phyloP scores from a whole-genome alignment of 2,113 vertebrate genomes.

The Alouatta palliata region DNA sequence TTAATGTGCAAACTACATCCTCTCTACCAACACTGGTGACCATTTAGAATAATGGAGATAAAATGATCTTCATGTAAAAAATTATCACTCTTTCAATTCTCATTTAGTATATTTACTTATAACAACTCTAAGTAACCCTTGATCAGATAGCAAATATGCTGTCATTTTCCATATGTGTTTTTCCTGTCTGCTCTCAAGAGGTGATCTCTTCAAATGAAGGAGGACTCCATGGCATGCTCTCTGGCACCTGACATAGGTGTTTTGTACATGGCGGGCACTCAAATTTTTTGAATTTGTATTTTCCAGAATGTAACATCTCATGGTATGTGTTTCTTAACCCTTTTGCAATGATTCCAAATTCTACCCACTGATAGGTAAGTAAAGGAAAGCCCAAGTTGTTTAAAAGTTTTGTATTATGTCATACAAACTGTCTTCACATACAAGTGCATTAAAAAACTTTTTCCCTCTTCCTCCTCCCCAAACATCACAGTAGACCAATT shows the following conservation, averaged over 20 bases:
- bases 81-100: not conserved
- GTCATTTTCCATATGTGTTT: not conserved
- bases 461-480: not conserved
- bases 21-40: not conserved
- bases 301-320: constrained; percentile 34
- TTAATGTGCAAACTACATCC: not conserved
- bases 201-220: not conserved
- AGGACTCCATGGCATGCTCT: not conserved
- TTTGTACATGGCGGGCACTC: not conserved
- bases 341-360: not conserved
- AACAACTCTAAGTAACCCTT: not conserved
- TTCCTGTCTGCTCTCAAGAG: not conserved
- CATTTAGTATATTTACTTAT: not conserved
- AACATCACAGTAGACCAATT: not conserved
- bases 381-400: constrained; percentile 39
- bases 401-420: constrained; percentile 73
- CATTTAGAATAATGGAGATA: not conserved
- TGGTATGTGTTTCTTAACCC: not conserved
- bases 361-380: not conserved
- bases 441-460: not conserved
- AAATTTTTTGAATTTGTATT: not conserved
- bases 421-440: constrained; percentile 45
- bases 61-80: not conserved
- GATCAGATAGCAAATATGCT: not conserved
- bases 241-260: not conserved